Evolutionary conservation across 2,888 invertebrate genomes (phyloP).

Genomic region (Gymnocheta viridis): DNA sequence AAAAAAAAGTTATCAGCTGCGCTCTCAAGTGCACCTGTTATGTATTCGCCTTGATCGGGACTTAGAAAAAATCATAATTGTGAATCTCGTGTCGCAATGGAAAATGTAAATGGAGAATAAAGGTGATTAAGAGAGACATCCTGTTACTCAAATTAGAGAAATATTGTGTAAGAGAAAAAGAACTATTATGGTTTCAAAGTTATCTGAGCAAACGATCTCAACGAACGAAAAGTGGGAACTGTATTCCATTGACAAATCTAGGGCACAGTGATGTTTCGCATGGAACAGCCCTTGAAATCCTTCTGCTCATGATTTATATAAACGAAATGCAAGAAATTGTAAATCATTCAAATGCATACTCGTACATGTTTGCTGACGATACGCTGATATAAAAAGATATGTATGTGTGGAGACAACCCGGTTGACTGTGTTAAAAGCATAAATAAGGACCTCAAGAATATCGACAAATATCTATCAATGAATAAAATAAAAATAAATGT

Average conservation of each 20-base stretch:
- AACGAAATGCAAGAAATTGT: not conserved
- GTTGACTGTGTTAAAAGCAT: not conserved
- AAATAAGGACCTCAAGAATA: not conserved
- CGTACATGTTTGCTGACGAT: not conserved
- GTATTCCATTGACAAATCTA: no score
- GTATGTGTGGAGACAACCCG: not conserved
- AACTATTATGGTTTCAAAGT: not conserved
- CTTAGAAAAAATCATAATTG: no score
- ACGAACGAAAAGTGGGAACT: not conserved
- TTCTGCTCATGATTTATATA: not conserved
- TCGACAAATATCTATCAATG: not conserved
- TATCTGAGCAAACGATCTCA: not conserved
- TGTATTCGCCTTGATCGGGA: no score
- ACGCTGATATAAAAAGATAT: not conserved
- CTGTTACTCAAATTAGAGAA: not conserved
- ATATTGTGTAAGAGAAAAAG: not conserved
- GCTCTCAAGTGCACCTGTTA: no score
- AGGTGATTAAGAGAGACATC: not conserved
- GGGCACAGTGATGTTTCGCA: no score
- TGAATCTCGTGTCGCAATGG: not conserved
- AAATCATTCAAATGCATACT: not conserved
- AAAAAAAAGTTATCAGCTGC: no score
- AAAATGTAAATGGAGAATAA: not conserved
- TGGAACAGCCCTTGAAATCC: not conserved
- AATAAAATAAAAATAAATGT: conserved; percentile 1